Percentiles rank a stretch among this genome's conserved stretches.
Evolutionary conservation across 2,113 vertebrate species (phyloP).

Genomic region (Macaca fascicularis): DNA sequence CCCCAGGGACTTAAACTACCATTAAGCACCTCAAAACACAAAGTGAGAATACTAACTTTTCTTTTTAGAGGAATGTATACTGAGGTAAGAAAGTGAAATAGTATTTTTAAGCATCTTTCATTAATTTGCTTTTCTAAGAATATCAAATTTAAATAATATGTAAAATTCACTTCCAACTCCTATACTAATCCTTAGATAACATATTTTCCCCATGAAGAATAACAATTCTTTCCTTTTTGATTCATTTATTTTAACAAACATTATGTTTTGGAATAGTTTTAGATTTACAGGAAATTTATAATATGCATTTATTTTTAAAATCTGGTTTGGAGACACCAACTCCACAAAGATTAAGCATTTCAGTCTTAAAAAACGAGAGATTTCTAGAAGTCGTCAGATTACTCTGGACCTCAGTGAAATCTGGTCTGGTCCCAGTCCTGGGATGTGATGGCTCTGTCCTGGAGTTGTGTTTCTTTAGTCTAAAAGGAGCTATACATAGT

Average conservation of each 20-base stretch:
- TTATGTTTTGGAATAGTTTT: neutral
- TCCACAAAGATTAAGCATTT: conserved; percentile 44
- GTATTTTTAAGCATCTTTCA: conserved; percentile 27
- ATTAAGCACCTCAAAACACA: neutral
- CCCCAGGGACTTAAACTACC: neutral
- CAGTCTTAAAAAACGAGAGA: neutral
- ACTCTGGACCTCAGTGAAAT: conserved; percentile 32
- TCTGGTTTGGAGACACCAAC: conserved; percentile 13
- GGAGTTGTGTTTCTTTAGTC: conserved; percentile 34
- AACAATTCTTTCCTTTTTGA: neutral
- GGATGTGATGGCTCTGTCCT: conserved; percentile 8
- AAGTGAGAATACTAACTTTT: neutral
- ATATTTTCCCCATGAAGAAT: neutral
- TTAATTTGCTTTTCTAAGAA: conserved; percentile 46
- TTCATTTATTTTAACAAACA: conserved; percentile 7
- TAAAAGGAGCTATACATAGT: conserved; percentile 75
- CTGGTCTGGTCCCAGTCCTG: neutral
- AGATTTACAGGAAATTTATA: conserved; percentile 15
- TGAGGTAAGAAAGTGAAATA: conserved; percentile 14
- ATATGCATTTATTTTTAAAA: conserved; percentile 39
- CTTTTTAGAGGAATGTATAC: conserved; percentile 2
- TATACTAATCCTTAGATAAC: neutral
- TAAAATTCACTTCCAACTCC: conserved; percentile 34
- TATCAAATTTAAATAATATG: conserved; percentile 29
- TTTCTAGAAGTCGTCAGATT: conserved; percentile 21